These are phyloP conservation scores for Scaptomyza parva DNA, from an alignment of 2,888 invertebrate genomes.

Conservation along the genomic window DNA sequence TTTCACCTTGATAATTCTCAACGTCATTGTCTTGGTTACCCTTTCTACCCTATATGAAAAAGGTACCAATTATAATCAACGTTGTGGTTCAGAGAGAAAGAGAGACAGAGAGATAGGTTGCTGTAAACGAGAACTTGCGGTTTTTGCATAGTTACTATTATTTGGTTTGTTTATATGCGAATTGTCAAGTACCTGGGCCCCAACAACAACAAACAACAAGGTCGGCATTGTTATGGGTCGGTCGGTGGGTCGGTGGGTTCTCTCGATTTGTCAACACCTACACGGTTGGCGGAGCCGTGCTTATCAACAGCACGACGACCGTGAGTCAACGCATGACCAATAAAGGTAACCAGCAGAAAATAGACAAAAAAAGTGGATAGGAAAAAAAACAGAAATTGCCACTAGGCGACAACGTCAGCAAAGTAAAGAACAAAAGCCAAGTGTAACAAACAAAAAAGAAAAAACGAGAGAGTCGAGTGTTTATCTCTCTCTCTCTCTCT, in stretches of 20 bases:
- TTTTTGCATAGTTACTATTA: slow-evolving; percentile 27
- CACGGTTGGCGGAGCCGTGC: slow-evolving; percentile 53
- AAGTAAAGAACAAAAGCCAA: slow-evolving; percentile 47
- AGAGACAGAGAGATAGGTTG: slow-evolving; percentile 2
- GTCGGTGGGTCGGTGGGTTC: background rate
- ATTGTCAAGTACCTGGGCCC: slow-evolving; percentile 13
- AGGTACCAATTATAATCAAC: slow-evolving; percentile 6
- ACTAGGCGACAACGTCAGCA: slow-evolving; percentile 60
- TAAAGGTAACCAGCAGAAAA: slow-evolving; percentile 66
- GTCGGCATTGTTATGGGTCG: slow-evolving; percentile 45
- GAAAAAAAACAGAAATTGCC: slow-evolving; percentile 63
- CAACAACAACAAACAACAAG: slow-evolving; percentile 38
- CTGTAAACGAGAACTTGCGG: slow-evolving; percentile 61
- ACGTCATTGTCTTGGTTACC: slow-evolving; percentile 70
- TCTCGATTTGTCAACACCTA: slow-evolving; percentile 52
- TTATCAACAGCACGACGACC: slow-evolving; percentile 67
- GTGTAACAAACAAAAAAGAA: slow-evolving; percentile 36
- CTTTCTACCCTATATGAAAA: slow-evolving; percentile 25
- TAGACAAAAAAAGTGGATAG: slow-evolving; percentile 50
- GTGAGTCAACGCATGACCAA: slow-evolving; percentile 75
- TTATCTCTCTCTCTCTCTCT: background rate
- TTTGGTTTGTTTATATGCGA: slow-evolving; percentile 28
- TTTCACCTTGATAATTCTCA: slow-evolving; percentile 74
- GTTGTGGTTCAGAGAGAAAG: slow-evolving; percentile 1
- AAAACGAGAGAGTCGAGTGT: slow-evolving; percentile 4